Percentiles rank a stretch among this genome's conserved stretches.
Evolutionary conservation across 2,113 vertebrate species (phyloP).

Genomic region (Seriola rivoliana): DNA sequence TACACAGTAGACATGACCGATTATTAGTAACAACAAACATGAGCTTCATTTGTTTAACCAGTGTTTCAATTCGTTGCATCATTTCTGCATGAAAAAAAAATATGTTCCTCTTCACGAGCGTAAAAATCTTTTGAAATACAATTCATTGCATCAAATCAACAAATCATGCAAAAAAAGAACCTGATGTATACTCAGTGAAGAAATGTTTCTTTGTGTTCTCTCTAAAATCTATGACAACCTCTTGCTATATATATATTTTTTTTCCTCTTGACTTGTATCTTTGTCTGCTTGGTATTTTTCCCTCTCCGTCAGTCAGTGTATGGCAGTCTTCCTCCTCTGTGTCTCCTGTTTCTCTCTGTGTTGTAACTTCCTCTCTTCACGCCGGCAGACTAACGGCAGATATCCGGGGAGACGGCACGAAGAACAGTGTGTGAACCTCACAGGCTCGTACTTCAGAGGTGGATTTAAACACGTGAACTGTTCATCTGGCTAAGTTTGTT

Average conservation of each 20-base stretch:
- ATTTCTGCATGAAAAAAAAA: background rate
- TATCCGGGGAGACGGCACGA: constrained; percentile 41
- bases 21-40: background rate
- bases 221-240: background rate
- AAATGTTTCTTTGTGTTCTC: background rate
- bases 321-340: background rate
- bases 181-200: too few species aligned
- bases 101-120: background rate
- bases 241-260: background rate
- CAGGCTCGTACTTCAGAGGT: constrained; percentile 12
- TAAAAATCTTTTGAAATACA: background rate
- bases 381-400: background rate
- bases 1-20: background rate
- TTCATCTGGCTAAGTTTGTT: background rate
- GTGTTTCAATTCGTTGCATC: constrained; percentile 13
- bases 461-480: constrained; percentile 5
- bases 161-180: too few species aligned
- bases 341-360: too few species aligned
- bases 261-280: background rate
- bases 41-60: background rate
- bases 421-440: constrained; percentile 45
- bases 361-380: background rate
- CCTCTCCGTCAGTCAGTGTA: background rate
- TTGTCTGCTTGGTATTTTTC: background rate
- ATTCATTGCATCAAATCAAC: background rate